Conservation (phyloP, 2,797 vertebrate genomes). For the Dermochelys coriacea region DNA sequence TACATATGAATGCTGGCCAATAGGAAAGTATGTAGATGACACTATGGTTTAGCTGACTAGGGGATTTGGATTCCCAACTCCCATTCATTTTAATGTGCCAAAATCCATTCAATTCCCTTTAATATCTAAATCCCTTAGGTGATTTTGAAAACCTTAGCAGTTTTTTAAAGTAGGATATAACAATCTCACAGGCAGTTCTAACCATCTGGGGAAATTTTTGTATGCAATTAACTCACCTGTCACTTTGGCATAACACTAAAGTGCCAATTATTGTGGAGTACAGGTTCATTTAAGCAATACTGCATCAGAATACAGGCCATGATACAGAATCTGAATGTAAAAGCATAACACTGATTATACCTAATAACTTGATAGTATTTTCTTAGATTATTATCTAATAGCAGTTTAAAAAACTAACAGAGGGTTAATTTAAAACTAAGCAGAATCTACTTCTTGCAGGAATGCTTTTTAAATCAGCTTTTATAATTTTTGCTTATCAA, state of each 20-base stretch:
- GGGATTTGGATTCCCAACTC: neutral
- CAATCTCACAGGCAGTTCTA: conserved; percentile 69
- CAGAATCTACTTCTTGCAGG: conserved; percentile 79
- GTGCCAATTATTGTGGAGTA: conserved; percentile 40
- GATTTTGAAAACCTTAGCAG: conserved; percentile 45
- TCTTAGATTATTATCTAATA: conserved; percentile 37
- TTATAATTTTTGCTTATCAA: conserved; percentile 87
- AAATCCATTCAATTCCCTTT: neutral
- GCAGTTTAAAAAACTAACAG: conserved; percentile 66
- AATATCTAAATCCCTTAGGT: neutral
- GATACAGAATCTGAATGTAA: conserved; percentile 50
- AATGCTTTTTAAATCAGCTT: conserved; percentile 81
- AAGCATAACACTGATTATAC: conserved; percentile 51
- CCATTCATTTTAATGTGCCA: neutral
- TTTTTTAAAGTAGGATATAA: conserved; percentile 66
- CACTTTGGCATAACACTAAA: conserved; percentile 56
- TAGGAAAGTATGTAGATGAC: neutral
- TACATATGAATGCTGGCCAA: neutral
- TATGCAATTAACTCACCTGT: conserved; percentile 78
- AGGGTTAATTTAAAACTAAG: conserved; percentile 83
- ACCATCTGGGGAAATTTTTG: conserved; percentile 76
- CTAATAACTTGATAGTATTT: conserved; percentile 58
- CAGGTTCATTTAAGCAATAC: conserved; percentile 56
- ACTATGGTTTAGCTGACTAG: neutral
- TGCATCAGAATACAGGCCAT: conserved; percentile 41